A percentile compares a stretch with the other conserved stretches of the same genome.
Evolutionary conservation across 2,113 vertebrate species (phyloP).

Genomic region (Vidua chalybeata): DNA sequence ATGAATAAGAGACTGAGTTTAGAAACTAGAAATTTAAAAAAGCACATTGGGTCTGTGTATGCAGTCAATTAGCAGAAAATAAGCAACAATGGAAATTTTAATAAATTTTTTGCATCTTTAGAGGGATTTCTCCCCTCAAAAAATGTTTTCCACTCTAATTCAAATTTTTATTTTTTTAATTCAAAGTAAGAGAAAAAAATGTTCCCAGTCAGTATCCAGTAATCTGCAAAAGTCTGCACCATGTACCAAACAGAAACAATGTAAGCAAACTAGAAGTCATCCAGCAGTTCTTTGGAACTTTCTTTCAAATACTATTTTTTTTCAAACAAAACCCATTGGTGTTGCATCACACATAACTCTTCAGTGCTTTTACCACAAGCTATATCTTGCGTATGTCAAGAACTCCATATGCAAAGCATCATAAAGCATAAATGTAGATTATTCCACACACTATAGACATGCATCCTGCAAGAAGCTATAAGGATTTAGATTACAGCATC

Average conservation of each 20-base stretch:
- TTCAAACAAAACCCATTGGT: not conserved
- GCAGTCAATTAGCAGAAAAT: not conserved
- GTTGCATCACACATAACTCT: not conserved
- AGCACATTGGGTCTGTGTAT: not conserved
- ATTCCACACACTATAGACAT: not conserved
- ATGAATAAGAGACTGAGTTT: not conserved
- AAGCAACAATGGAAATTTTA: not conserved
- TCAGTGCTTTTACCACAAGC: not conserved
- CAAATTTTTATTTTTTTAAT: not conserved
- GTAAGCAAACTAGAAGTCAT: not conserved
- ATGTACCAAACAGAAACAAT: not conserved
- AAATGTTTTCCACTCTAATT: not conserved
- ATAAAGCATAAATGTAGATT: not conserved
- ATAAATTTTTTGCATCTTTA: not conserved
- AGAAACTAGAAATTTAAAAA: not conserved
- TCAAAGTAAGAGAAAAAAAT: not conserved
- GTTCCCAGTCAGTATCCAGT: not conserved
- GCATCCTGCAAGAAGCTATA: not conserved
- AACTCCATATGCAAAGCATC: not conserved
- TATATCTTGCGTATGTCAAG: not conserved
- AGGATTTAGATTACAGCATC: not conserved
- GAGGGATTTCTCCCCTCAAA: accelerated
- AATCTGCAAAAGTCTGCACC: not conserved
- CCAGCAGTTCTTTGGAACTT: not conserved
- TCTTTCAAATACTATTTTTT: not conserved